Evolutionary conservation across 2,797 vertebrate genomes (phyloP).

Genomic region (Sebastes matsubarae): DNA sequence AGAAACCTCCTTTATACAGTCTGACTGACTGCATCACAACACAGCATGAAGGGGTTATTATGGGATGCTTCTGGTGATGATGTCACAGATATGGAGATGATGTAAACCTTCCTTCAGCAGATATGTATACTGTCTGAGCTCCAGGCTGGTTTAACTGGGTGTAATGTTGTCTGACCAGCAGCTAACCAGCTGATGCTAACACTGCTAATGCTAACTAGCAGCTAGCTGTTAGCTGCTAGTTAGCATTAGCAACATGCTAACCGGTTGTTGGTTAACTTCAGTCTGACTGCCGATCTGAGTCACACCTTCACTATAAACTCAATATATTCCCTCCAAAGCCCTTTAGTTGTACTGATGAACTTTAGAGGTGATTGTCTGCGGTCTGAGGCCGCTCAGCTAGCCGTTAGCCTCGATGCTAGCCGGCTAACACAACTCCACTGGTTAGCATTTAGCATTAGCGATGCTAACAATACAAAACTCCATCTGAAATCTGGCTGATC

Average conservation of each 20-base stretch:
- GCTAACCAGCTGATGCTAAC: slow-evolving; percentile 18
- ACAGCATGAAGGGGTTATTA: too few species aligned
- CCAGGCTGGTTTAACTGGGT: not conserved
- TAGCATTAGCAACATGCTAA: slow-evolving; percentile 22
- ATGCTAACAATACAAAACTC: not conserved
- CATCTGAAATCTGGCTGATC: not conserved
- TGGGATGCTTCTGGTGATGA: not conserved
- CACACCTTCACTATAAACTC: not conserved
- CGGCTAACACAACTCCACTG: slow-evolving; percentile 10
- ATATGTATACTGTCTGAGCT: not conserved
- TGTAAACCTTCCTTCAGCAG: not conserved
- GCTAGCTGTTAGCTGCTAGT: slow-evolving; percentile 36
- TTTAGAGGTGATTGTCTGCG: not conserved
- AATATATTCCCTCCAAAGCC: rapidly evolving
- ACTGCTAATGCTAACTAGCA: slow-evolving; percentile 1
- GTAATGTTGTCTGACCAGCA: not conserved
- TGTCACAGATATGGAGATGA: not conserved
- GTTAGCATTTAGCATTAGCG: slow-evolving; percentile 22
- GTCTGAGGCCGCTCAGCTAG: not conserved
- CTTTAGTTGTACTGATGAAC: not conserved
- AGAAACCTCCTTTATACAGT: too few species aligned
- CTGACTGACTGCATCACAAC: too few species aligned
- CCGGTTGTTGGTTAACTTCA: not conserved
- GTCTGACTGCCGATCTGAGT: not conserved
- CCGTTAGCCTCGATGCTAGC: not conserved